These are phyloP conservation scores for Numida meleagris DNA, from an alignment of 2,113 vertebrate genomes.

Conservation along the genomic window DNA sequence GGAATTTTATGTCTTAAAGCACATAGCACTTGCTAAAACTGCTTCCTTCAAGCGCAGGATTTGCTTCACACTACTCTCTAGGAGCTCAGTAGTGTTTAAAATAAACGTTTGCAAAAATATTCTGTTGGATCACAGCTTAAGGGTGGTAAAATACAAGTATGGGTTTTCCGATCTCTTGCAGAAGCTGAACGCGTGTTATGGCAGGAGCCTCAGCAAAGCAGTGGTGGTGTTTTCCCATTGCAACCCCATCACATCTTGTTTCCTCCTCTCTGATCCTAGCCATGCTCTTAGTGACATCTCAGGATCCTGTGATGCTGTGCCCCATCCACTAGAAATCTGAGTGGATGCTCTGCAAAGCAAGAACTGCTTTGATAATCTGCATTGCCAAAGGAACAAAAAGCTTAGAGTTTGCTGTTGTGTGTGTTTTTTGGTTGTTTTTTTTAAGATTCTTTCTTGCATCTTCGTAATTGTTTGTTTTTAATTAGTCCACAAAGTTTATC, in stretches of 20 bases:
- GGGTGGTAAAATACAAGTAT: neutral
- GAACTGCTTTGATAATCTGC: neutral
- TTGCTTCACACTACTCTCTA: neutral
- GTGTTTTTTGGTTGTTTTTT: neutral
- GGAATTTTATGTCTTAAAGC: neutral
- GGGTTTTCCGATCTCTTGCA: neutral
- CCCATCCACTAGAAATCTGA: neutral
- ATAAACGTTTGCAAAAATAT: neutral
- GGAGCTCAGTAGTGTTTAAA: neutral
- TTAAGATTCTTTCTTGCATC: neutral
- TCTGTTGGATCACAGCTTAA: neutral
- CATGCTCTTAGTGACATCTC: neutral
- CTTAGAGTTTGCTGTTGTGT: neutral
- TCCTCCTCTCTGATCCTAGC: neutral
- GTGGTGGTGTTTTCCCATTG: neutral
- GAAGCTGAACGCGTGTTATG: neutral
- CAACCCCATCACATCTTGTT: neutral
- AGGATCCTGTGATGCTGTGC: neutral
- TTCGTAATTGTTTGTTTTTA: conserved; percentile 45
- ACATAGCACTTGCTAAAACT: neutral
- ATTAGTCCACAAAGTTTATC: neutral
- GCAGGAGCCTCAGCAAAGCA: neutral
- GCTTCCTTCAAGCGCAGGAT: neutral
- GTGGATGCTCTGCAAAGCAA: neutral
- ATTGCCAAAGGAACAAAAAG: conserved; percentile 1